Conservation (phyloP, 2,113 vertebrate species). For the Chiloscyllium plagiosum region DNA sequence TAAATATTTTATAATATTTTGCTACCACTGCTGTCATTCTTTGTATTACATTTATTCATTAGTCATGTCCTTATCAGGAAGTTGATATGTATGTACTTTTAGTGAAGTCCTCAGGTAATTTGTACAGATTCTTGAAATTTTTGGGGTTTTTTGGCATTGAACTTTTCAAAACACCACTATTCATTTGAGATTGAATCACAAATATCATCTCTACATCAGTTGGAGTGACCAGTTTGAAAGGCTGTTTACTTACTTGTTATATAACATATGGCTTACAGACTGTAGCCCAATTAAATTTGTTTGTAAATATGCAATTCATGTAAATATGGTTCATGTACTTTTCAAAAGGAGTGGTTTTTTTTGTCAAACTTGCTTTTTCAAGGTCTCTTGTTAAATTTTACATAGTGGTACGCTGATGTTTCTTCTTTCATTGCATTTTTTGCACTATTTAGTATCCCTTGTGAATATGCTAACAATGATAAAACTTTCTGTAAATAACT, state of each 20-base stretch:
- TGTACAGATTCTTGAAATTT: slow-evolving; percentile 2
- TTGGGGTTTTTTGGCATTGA: background rate
- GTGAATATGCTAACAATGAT: background rate
- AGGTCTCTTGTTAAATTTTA: background rate
- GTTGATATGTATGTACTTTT: background rate
- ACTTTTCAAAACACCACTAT: background rate
- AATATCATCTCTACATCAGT: background rate
- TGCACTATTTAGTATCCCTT: background rate
- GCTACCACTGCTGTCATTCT: background rate
- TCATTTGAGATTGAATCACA: background rate
- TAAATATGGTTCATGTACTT: background rate
- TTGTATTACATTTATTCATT: background rate
- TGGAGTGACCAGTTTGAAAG: background rate
- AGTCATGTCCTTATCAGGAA: background rate
- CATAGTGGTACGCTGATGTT: background rate
- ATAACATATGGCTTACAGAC: background rate
- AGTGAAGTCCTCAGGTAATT: background rate
- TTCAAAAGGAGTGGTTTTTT: background rate
- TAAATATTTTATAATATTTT: background rate
- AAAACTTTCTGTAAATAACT: background rate
- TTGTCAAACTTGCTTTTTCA: background rate
- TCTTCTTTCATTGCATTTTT: background rate
- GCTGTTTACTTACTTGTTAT: background rate
- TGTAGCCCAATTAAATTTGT: background rate
- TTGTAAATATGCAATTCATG: background rate